phyloP scores from a whole-genome alignment of 2,113 vertebrate species.

The Brachionichthys hirsutus region DNA sequence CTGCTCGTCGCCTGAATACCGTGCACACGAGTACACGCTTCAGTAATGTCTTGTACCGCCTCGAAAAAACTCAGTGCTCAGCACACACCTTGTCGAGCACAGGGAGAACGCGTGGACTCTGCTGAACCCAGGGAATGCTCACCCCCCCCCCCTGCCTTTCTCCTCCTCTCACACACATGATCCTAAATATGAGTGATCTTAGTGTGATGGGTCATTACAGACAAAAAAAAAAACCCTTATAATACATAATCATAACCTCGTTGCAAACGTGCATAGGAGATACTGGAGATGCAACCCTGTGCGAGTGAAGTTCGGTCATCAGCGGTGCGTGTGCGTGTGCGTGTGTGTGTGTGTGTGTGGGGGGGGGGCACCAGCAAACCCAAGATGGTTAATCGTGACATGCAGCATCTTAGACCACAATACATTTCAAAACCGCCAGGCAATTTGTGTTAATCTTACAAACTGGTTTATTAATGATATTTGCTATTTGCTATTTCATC shows the following conservation, averaged over 20 bases:
- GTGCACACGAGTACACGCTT: constrained; percentile 42
- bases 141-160: constrained; percentile 24
- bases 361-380: no score
- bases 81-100: constrained; percentile 18
- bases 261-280: constrained; percentile 42
- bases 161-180: background rate
- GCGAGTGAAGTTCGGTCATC: background rate
- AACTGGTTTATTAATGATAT: no score
- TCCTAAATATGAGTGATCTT: constrained; percentile 41
- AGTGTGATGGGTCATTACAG: constrained; percentile 22
- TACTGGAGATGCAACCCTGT: constrained; percentile 9
- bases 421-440: no score
- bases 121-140: constrained; percentile 27
- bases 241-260: constrained; percentile 28
- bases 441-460: background rate
- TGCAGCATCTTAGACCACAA: no score
- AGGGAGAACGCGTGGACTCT: constrained; percentile 30
- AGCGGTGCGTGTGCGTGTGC: no score
- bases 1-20: constrained; percentile 36
- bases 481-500: no score
- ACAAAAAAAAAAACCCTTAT: no score
- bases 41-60: constrained; percentile 45
- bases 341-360: no score
- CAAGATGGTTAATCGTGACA: no score
- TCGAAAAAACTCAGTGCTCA: constrained; percentile 26